These are phyloP conservation scores for Muscicapa adusta DNA, from an alignment of 2,113 vertebrate genomes.

Conservation along the genomic window DNA sequence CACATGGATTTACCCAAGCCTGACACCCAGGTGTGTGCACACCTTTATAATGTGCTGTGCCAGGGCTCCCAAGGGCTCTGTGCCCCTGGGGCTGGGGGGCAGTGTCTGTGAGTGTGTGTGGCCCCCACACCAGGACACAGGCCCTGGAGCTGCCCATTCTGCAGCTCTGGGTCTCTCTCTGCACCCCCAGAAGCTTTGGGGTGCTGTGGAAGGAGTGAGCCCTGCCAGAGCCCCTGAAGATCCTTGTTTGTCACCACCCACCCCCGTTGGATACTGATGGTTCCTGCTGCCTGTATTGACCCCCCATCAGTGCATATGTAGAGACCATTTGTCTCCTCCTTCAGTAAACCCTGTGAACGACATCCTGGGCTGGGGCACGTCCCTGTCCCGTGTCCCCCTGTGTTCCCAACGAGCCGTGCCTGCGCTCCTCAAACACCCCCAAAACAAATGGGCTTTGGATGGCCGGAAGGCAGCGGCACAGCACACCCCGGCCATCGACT, in stretches of 20 bases:
- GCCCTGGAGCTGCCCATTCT: neutral
- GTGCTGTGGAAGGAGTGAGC: fast-evolving
- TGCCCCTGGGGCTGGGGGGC: neutral
- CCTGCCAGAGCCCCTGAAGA: neutral
- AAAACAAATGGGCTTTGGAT: slow-evolving; percentile 16
- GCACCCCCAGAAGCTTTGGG: neutral
- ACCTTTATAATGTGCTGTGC: fast-evolving
- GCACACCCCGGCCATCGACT: fast-evolving
- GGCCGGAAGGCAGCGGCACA: neutral
- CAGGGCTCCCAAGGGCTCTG: neutral
- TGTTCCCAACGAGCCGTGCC: fast-evolving
- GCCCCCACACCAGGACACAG: neutral
- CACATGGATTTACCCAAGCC: neutral
- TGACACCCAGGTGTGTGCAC: neutral
- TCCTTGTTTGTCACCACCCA: fast-evolving
- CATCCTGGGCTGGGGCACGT: neutral
- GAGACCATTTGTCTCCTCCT: neutral
- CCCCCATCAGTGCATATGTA: fast-evolving
- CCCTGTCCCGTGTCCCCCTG: fast-evolving
- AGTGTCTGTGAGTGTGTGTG: neutral
- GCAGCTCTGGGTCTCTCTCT: neutral
- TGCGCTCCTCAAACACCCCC: neutral
- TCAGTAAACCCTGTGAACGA: neutral
- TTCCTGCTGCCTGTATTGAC: neutral
- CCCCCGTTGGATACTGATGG: fast-evolving